These are phyloP conservation scores for Strix uralensis DNA, from an alignment of 2,113 vertebrate genomes.

Conservation along the genomic window DNA sequence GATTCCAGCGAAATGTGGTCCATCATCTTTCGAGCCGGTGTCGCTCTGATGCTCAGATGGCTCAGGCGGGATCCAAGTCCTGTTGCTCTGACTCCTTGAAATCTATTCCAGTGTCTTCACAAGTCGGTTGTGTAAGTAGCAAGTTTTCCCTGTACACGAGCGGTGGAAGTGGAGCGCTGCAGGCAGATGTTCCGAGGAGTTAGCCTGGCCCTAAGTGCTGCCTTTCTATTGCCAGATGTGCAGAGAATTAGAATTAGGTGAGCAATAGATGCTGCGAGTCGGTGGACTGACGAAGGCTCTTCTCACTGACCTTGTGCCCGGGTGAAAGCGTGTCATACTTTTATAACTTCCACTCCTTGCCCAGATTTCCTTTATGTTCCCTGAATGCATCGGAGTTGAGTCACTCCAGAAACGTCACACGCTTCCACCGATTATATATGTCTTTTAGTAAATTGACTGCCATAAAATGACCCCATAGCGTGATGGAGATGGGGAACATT, in stretches of 20 bases:
- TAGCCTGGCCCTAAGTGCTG: not conserved
- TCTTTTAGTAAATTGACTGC: not conserved
- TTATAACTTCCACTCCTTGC: not conserved
- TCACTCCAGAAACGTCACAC: not conserved
- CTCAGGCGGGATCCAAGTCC: not conserved
- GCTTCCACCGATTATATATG: fast-evolving
- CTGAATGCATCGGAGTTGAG: not conserved
- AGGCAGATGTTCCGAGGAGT: not conserved
- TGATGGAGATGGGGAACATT: not conserved
- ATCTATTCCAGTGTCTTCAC: not conserved
- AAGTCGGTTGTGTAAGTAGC: not conserved
- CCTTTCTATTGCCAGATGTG: not conserved
- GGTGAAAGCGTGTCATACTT: not conserved
- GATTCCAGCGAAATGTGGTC: not conserved
- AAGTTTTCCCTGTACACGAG: not conserved
- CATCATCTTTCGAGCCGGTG: not conserved
- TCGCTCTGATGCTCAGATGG: not conserved
- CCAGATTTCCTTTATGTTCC: fast-evolving
- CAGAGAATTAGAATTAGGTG: not conserved
- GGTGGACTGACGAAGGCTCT: fast-evolving
- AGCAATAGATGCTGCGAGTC: not conserved
- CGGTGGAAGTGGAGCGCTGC: not conserved
- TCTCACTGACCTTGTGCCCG: not conserved
- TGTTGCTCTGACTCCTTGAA: not conserved
- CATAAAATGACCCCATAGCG: not conserved